Evolutionary conservation across 2,113 vertebrate genomes (phyloP).

Genomic region (Hucho hucho): DNA sequence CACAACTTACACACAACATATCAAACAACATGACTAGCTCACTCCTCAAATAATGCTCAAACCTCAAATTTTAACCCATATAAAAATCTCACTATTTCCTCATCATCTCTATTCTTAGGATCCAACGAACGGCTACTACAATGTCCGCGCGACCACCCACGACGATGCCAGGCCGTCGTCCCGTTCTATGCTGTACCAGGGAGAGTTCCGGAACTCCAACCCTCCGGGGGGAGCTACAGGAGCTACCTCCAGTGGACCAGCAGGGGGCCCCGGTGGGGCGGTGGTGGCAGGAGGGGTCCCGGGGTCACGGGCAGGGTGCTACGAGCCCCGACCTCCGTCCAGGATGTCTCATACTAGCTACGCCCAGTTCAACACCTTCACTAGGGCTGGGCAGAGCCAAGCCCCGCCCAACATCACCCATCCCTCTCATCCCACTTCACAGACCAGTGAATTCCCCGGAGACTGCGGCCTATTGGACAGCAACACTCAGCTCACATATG

Average conservation of each 20-base stretch:
- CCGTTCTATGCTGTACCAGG: conserved; percentile 81
- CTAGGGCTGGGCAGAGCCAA: conserved; percentile 61
- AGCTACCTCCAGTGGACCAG: conserved; percentile 45
- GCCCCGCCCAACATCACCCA: conserved; percentile 47
- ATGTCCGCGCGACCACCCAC: conserved; percentile 86
- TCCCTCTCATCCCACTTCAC: conserved; percentile 39
- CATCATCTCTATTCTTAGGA: conserved; percentile 71
- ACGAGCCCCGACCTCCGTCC: conserved; percentile 84
- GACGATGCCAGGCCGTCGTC: conserved; percentile 84
- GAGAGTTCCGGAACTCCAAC: conserved; percentile 81
- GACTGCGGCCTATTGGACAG: conserved; percentile 77
- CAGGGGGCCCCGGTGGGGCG: conserved; percentile 35
- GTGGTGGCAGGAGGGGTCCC: conserved; percentile 51
- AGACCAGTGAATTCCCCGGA: conserved; percentile 70
- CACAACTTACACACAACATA: too few relatives aligned
- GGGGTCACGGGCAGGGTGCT: conserved; percentile 74
- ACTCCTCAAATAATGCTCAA: too few relatives aligned
- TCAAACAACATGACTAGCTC: too few relatives aligned
- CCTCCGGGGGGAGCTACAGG: conserved; percentile 56
- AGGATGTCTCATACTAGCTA: conserved; percentile 91
- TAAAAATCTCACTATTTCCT: neutral
- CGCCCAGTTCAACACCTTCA: conserved; percentile 88
- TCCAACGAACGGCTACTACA: conserved; percentile 96
- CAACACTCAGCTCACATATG: conserved; percentile 82
- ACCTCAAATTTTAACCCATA: too few relatives aligned